Conservation (phyloP, 2,888 invertebrate genomes). For the Pseudoips prasinana region DNA sequence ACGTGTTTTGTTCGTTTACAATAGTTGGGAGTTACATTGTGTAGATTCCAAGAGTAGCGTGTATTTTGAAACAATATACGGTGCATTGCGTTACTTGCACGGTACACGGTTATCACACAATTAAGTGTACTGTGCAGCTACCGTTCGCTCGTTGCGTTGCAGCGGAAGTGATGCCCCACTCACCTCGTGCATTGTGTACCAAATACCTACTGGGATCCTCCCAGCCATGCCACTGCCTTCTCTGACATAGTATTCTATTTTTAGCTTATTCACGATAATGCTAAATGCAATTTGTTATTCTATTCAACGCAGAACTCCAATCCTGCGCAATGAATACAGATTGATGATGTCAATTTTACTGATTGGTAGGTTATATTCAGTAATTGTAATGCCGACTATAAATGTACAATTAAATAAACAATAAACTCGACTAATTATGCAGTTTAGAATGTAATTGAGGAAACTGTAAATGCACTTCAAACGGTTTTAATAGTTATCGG, state of each 20-base stretch:
- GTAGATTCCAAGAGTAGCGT: slow-evolving; percentile 11
- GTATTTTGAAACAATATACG: slow-evolving; percentile 2
- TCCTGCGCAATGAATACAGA: slow-evolving; percentile 20
- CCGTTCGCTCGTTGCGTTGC: slow-evolving; percentile 24
- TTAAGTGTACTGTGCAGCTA: not conserved
- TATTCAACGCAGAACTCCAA: slow-evolving; percentile 18
- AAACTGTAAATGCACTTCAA: slow-evolving; percentile 26
- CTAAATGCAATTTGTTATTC: slow-evolving; percentile 33
- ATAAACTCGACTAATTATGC: slow-evolving; percentile 25
- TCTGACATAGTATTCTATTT: slow-evolving; percentile 36
- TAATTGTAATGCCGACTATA: slow-evolving; percentile 18
- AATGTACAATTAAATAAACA: slow-evolving; percentile 23
- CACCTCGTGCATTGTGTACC: slow-evolving; percentile 62
- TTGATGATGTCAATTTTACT: slow-evolving; percentile 24
- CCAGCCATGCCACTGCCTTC: slow-evolving; percentile 17
- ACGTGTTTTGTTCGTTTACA: too few relatives aligned
- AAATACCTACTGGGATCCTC: slow-evolving; percentile 22
- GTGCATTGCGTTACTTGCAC: slow-evolving; percentile 1
- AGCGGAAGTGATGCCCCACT: slow-evolving; percentile 67
- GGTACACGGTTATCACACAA: too few relatives aligned
- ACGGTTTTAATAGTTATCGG: slow-evolving; percentile 10
- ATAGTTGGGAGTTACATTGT: slow-evolving; percentile 14
- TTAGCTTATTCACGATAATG: slow-evolving; percentile 36
- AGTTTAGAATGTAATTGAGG: slow-evolving; percentile 20
- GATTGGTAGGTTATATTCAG: slow-evolving; percentile 9